Evolutionary conservation across 1,140 invertebrate species (phyloP).

Genomic region (Nasonia vitripennis): DNA sequence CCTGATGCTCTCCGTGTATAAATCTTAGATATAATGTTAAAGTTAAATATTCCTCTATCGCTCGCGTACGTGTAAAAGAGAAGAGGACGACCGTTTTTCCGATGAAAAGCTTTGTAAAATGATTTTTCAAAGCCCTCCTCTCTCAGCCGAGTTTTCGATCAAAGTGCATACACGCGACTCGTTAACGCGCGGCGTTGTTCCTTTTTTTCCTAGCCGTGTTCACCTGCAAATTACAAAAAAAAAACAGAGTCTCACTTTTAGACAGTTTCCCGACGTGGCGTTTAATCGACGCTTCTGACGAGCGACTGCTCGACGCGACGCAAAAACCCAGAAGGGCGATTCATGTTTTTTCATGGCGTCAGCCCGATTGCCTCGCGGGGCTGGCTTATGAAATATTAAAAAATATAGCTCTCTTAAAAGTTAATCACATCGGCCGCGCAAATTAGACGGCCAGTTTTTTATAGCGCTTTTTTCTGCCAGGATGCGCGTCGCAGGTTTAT

Average conservation of each 20-base stretch:
- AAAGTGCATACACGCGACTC: not conserved
- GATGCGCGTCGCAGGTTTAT: too few relatives aligned
- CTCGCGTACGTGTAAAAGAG: too few relatives aligned
- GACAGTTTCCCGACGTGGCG: not conserved
- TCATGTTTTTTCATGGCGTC: not conserved
- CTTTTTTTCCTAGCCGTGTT: not conserved
- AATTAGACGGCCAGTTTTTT: too few relatives aligned
- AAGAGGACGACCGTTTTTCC: too few relatives aligned
- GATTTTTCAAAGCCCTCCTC: not conserved
- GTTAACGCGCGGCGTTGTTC: not conserved
- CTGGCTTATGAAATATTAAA: too few relatives aligned
- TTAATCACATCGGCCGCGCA: too few relatives aligned
- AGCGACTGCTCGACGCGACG: not conserved
- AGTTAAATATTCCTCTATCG: too few relatives aligned
- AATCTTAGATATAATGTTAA: too few relatives aligned
- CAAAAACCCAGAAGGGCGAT: not conserved
- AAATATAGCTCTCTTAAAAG: too few relatives aligned
- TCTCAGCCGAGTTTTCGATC: not conserved
- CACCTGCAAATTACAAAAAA: not conserved
- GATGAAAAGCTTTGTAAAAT: not conserved
- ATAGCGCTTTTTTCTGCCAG: too few relatives aligned
- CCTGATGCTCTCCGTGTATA: too few relatives aligned
- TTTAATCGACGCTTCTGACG: conserved; percentile 26
- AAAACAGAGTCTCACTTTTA: not conserved
- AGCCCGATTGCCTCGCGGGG: not conserved